phyloP scores from a whole-genome alignment of 2,113 vertebrate species.

The Ceyx melanurus region DNA sequence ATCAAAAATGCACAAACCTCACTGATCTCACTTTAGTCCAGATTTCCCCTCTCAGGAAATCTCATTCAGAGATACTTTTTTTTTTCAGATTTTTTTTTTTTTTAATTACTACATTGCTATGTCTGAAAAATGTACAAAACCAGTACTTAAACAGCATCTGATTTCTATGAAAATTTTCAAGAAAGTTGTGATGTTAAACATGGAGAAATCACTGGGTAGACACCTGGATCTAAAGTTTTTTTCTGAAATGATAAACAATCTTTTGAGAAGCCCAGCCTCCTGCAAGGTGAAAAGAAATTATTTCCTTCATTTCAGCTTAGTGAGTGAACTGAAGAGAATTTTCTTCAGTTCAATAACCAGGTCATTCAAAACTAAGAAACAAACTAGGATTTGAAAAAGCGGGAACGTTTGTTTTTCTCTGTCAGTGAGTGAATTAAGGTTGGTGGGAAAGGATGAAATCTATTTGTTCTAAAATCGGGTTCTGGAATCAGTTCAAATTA shows the following conservation, averaged over 20 bases:
- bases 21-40: background rate
- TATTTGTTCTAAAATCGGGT: background rate
- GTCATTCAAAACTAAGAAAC: constrained; percentile 32
- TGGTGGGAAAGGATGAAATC: background rate
- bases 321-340: background rate
- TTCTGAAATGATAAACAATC: background rate
- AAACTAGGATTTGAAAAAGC: constrained; percentile 39
- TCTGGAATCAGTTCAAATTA: background rate
- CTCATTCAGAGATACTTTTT: too few relatives aligned
- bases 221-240: background rate
- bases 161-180: background rate
- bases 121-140: background rate
- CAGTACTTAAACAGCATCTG: background rate
- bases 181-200: background rate
- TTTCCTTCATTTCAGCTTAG: background rate
- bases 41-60: background rate
- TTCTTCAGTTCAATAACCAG: background rate
- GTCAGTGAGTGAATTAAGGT: constrained; percentile 3
- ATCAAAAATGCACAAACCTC: background rate
- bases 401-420: constrained; percentile 19
- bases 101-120: background rate
- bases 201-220: background rate
- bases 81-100: background rate
- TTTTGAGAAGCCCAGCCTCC: background rate
- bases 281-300: background rate